Base-by-base conservation (phyloP, 2,888 invertebrate species). In the Reticulitermes lucifugus region DNA sequence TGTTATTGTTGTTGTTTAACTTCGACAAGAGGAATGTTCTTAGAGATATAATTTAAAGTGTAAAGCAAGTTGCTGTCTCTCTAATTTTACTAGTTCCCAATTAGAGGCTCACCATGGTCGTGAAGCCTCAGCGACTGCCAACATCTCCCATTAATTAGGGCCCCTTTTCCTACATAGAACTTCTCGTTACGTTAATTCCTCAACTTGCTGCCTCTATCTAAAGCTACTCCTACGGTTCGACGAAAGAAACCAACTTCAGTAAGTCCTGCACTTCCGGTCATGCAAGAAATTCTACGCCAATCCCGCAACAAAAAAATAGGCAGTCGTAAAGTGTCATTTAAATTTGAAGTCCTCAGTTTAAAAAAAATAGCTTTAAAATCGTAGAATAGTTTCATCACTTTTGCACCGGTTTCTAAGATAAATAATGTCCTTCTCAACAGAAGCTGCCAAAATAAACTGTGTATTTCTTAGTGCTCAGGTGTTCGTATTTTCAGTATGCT, bases 21-120 rank as follows among this genome's bases (percentile, higher is more conserved):
- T 43, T 77, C 21, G 43, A 46, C 22, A 46, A 46, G 51, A n/a
- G 81, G 81, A 43, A 81, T 43, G 25, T 81, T n/a, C 70, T 70
- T 70, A 77, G 43, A 70, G 65, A 18, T 81, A 70, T 81, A 81
- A 70, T 81, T 70, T 43, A 70, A 70, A 70, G 81, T 81, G 81
- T 70, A 81, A 81, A 81, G n/a, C 41, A 43, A 70, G 43, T 41
- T 70, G 41, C 59, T 41, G 43, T 70, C 70, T 70, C 81, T 81
- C 22, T 65, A 65, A 43, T 81, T 60, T 70, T 25, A 60, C 65
- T 65, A 81, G 70, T 81, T 70, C 65, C 81, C 43, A 81, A 70
- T 81, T 81, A 81, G 46, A n/a, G 77, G 2, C 18, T 73, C 29
- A 29, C 12, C n/a, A 41, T 41, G 73, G 73, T 6, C 21, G 73